These are phyloP conservation scores for Scaptomyza cyrtandrae DNA, from an alignment of 2,888 invertebrate species.

Conservation along the genomic window DNA sequence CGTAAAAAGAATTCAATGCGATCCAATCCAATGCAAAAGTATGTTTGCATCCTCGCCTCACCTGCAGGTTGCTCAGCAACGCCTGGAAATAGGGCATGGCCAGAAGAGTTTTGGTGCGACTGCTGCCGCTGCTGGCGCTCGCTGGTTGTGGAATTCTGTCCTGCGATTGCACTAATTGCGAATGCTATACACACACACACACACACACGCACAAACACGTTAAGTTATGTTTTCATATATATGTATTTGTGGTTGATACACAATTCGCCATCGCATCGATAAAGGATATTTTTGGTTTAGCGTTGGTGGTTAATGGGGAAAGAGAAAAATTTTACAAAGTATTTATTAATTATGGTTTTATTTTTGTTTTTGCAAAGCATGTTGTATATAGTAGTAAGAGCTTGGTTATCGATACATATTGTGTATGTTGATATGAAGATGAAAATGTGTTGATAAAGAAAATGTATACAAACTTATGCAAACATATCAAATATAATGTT, in stretches of 20 bases:
- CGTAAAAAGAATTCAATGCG: conserved; percentile 18
- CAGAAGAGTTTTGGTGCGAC: conserved; percentile 83
- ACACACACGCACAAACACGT: conserved; percentile 1
- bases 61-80: conserved; percentile 89
- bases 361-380: conserved; percentile 30
- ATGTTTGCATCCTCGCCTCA: conserved; percentile 83
- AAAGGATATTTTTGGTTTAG: conserved; percentile 2
- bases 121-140: conserved; percentile 84
- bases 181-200: conserved; percentile 70
- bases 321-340: conserved; percentile 48
- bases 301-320: conserved; percentile 12
- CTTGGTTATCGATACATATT: no score
- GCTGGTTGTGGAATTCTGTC: conserved; percentile 83
- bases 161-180: conserved; percentile 83
- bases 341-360: conserved; percentile 56
- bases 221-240: not conserved
- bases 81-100: conserved; percentile 89
- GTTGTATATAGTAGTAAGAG: no score
- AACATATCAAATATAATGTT: no score
- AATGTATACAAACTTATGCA: not conserved
- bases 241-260: conserved; percentile 7
- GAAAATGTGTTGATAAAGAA: not conserved
- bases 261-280: conserved; percentile 20
- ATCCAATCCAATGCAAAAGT: conserved; percentile 26
- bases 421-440: conserved; percentile 4